Evolutionary conservation across 92 coral and sea anemone genomes (phyloP), one percentile per base, ranked within the genome.

Genomic region (Plumapathes pennacea): DNA sequence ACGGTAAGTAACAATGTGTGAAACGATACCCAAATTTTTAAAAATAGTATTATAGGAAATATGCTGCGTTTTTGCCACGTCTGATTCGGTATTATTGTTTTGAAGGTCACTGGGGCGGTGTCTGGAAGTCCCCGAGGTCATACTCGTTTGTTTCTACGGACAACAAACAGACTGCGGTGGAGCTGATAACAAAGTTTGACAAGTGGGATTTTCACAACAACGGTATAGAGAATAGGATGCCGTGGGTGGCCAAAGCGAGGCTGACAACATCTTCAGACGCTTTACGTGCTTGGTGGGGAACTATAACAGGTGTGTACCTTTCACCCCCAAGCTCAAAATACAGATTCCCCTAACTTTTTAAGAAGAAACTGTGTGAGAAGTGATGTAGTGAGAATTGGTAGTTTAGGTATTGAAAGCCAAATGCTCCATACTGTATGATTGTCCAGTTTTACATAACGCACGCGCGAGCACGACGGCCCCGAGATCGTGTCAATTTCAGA

Each of bases 91-190:
- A 44, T 5, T 15, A 3, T 50, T 17, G 3, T 10, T 44, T 13
- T 3, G 23, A 30, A 76, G 95, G 79, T 33, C 95, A 79, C 18
- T 77, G 85, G 78, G 95, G 95, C 59, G 95, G 95, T 5, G 72
- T 86, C 13, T 86, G 95, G 95, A 31, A 33, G 48, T 85, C 95
- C 17, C 74, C 32, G 9, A 75, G 81, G 41, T 50, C 69, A 0
- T 86, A 82, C 61, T 65, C 82, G 20, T 86, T 86, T 43, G 44
- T 64, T 15, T 76, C 85, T 13, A 62, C 52, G 21, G 44, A 63
- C 40, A 83, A 77, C 49, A 52, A 50, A 4, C 95, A 86, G 72
- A 77, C 89, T 1, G 62, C 71, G 32, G 57, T 86, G 3, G 31
- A 64, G 25, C 81, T 86, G 3, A 42, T 67, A 6, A 64, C 53